A percentile compares a stretch with the other conserved stretches of the same genome.
phyloP scores from a whole-genome alignment of 2,113 vertebrate genomes.

The Fregata magnificens region DNA sequence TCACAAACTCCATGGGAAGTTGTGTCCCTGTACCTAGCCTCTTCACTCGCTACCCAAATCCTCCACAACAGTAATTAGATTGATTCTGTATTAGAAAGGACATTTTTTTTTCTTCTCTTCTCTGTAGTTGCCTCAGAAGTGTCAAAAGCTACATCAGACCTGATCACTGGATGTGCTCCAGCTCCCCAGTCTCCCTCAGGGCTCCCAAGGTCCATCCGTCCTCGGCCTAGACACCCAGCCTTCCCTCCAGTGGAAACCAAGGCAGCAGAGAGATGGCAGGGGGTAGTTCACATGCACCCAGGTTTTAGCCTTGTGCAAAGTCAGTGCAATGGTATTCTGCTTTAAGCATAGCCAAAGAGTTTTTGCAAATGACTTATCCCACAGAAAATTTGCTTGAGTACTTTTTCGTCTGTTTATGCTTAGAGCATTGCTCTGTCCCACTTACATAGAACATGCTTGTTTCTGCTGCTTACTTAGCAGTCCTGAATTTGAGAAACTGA shows the following conservation, averaged over 20 bases:
- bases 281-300: background rate
- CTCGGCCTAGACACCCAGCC: background rate
- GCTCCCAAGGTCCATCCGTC: background rate
- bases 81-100: background rate
- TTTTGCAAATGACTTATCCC: background rate
- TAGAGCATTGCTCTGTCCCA: background rate
- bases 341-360: background rate
- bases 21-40: background rate
- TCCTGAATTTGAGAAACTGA: background rate
- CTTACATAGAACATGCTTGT: background rate
- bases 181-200: background rate
- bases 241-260: background rate
- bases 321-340: background rate
- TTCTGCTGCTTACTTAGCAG: background rate
- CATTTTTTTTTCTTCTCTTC: background rate
- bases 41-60: background rate
- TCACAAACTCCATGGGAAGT: background rate
- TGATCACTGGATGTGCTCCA: background rate
- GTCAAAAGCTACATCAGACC: background rate
- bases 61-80: background rate
- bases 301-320: background rate
- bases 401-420: background rate
- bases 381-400: background rate
- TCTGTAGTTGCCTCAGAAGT: background rate
- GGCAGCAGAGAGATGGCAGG: background rate